Conservation (phyloP, 2,113 vertebrate genomes). For the Myanophis thanlyinensis region DNA sequence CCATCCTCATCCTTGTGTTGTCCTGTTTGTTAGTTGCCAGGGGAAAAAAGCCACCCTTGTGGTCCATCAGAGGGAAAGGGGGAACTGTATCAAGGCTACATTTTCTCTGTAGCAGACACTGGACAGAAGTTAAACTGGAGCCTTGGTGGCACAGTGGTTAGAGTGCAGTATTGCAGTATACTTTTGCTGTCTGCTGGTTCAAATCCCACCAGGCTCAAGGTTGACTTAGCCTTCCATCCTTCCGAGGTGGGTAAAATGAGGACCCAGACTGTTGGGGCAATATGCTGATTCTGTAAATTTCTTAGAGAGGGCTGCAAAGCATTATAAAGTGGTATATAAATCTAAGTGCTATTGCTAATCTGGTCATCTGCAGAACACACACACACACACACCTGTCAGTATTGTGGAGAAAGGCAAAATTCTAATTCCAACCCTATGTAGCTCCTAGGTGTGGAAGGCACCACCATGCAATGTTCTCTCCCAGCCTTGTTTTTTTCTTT, state of each 20-base stretch:
- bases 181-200: no score
- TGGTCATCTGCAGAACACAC: neutral
- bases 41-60: neutral
- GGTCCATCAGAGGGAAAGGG: neutral
- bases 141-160: no score
- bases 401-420: neutral
- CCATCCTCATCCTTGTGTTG: no score
- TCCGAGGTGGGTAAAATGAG: no score
- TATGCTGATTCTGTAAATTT: no score
- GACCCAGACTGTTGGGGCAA: no score
- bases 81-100: neutral
- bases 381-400: neutral
- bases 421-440: neutral
- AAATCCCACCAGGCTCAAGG: no score
- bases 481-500: neutral
- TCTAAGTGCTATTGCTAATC: no score
- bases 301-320: no score
- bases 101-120: neutral
- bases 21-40: neutral
- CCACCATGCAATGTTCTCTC: neutral
- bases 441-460: neutral
- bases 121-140: neutral
- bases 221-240: no score
- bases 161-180: no score
- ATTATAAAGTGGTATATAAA: no score